These are phyloP conservation scores for Crossocerus cetratus DNA, from an alignment of 2,888 invertebrate species.

Conservation along the genomic window DNA sequence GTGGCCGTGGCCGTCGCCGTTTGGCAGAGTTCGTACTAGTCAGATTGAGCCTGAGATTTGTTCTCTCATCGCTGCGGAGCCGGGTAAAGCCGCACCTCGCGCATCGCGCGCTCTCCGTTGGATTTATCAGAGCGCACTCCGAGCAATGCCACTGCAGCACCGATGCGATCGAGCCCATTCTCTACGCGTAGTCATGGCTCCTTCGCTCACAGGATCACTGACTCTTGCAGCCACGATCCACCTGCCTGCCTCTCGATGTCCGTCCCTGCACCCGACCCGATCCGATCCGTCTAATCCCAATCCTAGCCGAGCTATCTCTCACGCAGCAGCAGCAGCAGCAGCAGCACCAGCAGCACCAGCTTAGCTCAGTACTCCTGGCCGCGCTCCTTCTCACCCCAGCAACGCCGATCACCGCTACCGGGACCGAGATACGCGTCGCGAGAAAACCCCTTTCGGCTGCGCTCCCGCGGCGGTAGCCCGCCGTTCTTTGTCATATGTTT, in stretches of 20 bases:
- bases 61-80: conserved; percentile 65
- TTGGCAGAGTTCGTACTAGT: conserved; percentile 30
- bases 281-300: no score
- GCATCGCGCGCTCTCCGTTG: conserved; percentile 90
- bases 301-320: no score
- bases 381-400: background rate
- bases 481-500: conserved; percentile 76
- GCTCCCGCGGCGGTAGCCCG: conserved; percentile 61
- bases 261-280: conserved; percentile 22
- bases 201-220: conserved; percentile 58
- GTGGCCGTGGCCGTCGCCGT: conserved; percentile 21
- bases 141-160: conserved; percentile 96
- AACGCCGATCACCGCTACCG: conserved; percentile 51
- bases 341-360: no score
- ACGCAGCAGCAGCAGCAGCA: no score
- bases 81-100: conserved; percentile 85
- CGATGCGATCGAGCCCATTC: conserved; percentile 95
- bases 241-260: conserved; percentile 11
- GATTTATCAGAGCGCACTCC: conserved; percentile 92
- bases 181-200: conserved; percentile 79
- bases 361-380: no score
- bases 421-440: conserved; percentile 42
- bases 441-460: conserved; percentile 36
- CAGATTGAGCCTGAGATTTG: conserved; percentile 38
- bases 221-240: conserved; percentile 54